A percentile compares a stretch with the other conserved stretches of the same genome.
Evolutionary conservation across 2,797 vertebrate species (phyloP).

Genomic region (Platalea minor): DNA sequence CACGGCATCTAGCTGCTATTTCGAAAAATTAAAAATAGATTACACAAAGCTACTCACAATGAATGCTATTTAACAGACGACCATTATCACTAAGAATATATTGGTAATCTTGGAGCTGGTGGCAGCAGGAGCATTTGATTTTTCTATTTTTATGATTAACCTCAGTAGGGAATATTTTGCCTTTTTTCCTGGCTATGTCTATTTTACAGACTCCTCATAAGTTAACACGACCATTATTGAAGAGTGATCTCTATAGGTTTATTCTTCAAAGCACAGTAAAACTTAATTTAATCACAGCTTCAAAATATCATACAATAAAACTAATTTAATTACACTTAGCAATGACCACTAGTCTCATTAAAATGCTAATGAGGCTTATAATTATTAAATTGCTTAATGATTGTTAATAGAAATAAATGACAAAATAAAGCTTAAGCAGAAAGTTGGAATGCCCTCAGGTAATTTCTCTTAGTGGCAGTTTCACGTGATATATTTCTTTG

Average conservation of each 20-base stretch:
- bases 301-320: constrained; percentile 79
- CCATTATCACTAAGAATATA: background rate
- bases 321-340: constrained; percentile 84
- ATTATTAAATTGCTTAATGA: constrained; percentile 85
- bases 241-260: constrained; percentile 70
- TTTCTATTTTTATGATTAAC: constrained; percentile 51
- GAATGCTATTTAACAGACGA: constrained; percentile 9
- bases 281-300: constrained; percentile 82
- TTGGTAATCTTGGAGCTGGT: background rate
- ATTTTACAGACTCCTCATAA: constrained; percentile 62
- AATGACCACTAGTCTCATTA: constrained; percentile 81
- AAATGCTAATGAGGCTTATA: constrained; percentile 87
- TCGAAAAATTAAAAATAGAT: constrained; percentile 41
- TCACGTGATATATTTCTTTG: background rate
- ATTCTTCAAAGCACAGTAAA: constrained; percentile 76
- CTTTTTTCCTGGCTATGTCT: constrained; percentile 35
- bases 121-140: constrained; percentile 31
- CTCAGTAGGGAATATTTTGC: constrained; percentile 45
- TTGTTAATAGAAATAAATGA: constrained; percentile 80
- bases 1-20: background rate
- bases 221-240: constrained; percentile 70
- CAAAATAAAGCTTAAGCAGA: constrained; percentile 82
- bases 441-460: constrained; percentile 76
- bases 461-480: constrained; percentile 60
- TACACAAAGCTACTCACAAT: constrained; percentile 15